Base-by-base conservation (phyloP, 2,888 invertebrate genomes). In the Plagodis dolabraria region DNA sequence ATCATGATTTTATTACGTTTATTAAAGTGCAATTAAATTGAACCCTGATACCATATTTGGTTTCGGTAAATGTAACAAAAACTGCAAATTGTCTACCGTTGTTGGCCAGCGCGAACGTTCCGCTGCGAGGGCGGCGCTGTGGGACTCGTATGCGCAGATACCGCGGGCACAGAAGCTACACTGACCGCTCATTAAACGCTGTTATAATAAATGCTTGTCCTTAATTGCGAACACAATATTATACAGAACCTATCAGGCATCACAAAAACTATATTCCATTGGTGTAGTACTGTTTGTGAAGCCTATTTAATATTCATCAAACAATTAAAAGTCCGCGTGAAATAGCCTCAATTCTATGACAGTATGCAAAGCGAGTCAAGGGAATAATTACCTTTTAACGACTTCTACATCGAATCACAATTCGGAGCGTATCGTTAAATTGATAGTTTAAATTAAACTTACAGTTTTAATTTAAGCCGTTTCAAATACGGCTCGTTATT, bases 1-100 rank as follows among this genome's bases (percentile, higher is more conserved):
- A 82, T 83, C 81, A 84, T 80, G 80, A 83, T 86, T 86, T 85
- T 85, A 84, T 80, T 84, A 79, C 77, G 79, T 80, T 82, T 84
- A 86, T 86, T 86, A 86, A 76, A 79, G 81, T 72, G 80, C 86
- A 88, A 89, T 89, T 88, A 88, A 89, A 84, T 85, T 85, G 80
- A 84, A 75, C 76, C 77, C 76, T 66, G 71, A 68, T 74, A 71
- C 86, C 87, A 71, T 87, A 86, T 87, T 87, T 81, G 83, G 85
- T 73, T 76, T 77, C 69, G 68, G 68, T 68, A 82, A 82, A 78
- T 72, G 70, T 71, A 77, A 77, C 77, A 85, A 89, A 88, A 87
- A 82, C 80, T 58, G 60, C 67, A 68, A 66, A 64, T 64, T 68
- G 71, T 67, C 60, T 64, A 68, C 59, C 66, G 61, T 67, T 67